Evolutionary conservation across 2,797 vertebrate genomes (phyloP).

Genomic region (Champsocephalus gunnari): DNA sequence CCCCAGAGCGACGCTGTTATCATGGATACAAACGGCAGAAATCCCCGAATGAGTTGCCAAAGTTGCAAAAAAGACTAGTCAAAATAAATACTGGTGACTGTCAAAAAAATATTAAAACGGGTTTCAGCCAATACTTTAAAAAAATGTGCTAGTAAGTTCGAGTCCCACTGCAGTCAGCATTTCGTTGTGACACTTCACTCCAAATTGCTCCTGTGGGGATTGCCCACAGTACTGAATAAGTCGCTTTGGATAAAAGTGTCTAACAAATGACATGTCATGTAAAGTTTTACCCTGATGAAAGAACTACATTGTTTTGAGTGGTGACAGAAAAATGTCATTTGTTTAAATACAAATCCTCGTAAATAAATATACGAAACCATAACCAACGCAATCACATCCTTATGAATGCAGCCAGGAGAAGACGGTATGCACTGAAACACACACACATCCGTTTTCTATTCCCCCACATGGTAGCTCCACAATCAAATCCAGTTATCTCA

Average conservation of each 20-base stretch:
- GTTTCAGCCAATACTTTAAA: neutral
- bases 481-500: slow-evolving; percentile 71
- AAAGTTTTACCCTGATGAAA: neutral
- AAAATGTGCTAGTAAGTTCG: neutral
- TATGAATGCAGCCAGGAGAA: slow-evolving; percentile 42
- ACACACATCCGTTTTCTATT: slow-evolving; percentile 53
- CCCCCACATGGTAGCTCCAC: slow-evolving; percentile 62
- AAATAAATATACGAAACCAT: slow-evolving; percentile 32
- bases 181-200: no score
- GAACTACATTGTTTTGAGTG: slow-evolving; percentile 9
- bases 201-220: no score
- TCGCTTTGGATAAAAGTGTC: no score
- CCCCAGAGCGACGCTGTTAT: neutral
- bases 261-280: no score
- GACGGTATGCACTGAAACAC: slow-evolving; percentile 25
- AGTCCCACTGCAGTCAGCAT: no score
- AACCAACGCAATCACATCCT: slow-evolving; percentile 25
- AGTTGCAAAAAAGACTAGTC: neutral
- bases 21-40: neutral
- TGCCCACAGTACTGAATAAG: no score
- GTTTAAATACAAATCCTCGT: slow-evolving; percentile 38
- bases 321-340: slow-evolving; percentile 28
- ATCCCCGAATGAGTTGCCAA: neutral
- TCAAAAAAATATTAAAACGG: neutral
- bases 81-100: neutral